phyloP scores from a whole-genome alignment of 2,888 invertebrate genomes.

The Apamea crenata region DNA sequence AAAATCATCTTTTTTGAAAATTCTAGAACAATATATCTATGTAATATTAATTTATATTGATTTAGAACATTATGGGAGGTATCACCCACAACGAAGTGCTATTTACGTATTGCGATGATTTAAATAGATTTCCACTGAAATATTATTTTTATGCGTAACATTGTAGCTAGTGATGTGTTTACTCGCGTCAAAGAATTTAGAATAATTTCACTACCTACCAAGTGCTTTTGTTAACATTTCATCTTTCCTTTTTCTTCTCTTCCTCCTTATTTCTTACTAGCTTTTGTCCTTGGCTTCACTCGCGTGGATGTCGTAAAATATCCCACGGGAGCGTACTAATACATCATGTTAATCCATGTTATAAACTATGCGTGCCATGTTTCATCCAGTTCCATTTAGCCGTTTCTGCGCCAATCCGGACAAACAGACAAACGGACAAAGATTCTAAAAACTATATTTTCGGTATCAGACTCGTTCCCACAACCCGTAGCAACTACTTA shows the following conservation, averaged over 20 bases:
- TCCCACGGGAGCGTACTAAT: not conserved
- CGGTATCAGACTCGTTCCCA: not conserved
- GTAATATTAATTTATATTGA: slow-evolving; percentile 47
- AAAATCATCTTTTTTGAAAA: not conserved
- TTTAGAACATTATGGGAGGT: slow-evolving; percentile 66
- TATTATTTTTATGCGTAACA: slow-evolving; percentile 78
- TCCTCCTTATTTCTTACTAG: not conserved
- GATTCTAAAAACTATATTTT: not conserved
- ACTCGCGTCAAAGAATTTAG: slow-evolving; percentile 47
- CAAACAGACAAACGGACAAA: not conserved
- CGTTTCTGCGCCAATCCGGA: too few species aligned
- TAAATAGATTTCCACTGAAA: slow-evolving; percentile 80
- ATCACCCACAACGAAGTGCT: slow-evolving; percentile 76
- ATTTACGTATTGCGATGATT: slow-evolving; percentile 79
- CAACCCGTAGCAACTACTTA: not conserved
- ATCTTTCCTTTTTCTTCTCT: not conserved
- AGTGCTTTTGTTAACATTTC: not conserved
- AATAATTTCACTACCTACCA: slow-evolving; percentile 28
- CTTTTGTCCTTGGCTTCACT: not conserved
- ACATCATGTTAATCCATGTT: too few species aligned
- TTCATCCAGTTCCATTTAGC: not conserved
- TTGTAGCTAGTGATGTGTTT: slow-evolving; percentile 69
- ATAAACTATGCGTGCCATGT: not conserved
- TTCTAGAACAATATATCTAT: not conserved
- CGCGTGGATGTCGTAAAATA: not conserved